Conservation (phyloP, 1,140 invertebrate genomes). For the Pemphigus obesinymphae region DNA sequence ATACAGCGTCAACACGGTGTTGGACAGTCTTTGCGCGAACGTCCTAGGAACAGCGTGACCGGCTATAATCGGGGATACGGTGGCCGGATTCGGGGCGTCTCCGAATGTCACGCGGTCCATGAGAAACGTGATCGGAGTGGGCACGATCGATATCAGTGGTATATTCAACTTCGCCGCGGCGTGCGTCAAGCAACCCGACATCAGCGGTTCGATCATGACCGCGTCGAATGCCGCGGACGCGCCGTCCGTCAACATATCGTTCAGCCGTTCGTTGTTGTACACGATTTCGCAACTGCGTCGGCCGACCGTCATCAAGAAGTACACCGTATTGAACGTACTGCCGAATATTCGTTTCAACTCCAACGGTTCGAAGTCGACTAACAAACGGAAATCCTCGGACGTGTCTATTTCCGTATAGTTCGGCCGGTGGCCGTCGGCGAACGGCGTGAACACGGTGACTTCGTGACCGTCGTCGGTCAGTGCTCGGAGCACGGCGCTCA, state of each 20-base stretch:
- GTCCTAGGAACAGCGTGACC: too few species aligned
- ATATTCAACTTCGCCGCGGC: not conserved
- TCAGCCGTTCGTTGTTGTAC: not conserved
- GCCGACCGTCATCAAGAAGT: not conserved
- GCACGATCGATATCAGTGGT: not conserved
- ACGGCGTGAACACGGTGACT: conserved; percentile 27
- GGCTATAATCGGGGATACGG: too few species aligned
- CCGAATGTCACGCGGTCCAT: too few species aligned
- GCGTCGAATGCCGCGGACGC: not conserved
- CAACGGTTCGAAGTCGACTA: not conserved
- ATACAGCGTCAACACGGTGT: too few species aligned
- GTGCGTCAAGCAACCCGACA: not conserved
- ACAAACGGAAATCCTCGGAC: not conserved
- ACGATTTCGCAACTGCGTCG: not conserved
- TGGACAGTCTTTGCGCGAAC: too few species aligned
- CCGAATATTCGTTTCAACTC: not conserved
- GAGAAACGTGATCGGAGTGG: not conserved
- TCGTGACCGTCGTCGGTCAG: conserved; percentile 11
- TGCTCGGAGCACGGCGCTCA: conserved; percentile 46
- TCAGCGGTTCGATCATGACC: not conserved
- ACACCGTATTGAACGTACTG: not conserved
- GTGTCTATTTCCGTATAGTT: conserved; percentile 14
- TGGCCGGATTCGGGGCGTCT: too few species aligned
- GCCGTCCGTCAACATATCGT: not conserved
- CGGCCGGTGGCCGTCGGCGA: not conserved